Percentiles rank a stretch among this genome's conserved stretches.
These are phyloP conservation scores for Parochlus steinenii DNA, from an alignment of 2,888 invertebrate species.

Conservation along the genomic window DNA sequence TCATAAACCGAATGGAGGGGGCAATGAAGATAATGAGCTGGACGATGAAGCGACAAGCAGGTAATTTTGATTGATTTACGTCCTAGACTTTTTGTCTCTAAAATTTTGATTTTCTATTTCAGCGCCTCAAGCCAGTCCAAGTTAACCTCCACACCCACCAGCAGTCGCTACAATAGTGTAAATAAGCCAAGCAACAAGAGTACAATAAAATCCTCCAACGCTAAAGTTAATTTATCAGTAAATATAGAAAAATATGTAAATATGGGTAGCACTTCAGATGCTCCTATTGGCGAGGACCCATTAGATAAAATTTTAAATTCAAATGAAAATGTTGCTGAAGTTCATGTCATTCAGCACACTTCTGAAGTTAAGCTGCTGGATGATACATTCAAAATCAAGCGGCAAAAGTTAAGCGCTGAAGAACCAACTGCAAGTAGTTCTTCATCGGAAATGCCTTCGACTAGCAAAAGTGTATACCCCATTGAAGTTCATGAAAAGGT, in stretches of 20 bases:
- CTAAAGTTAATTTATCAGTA: conserved; percentile 27
- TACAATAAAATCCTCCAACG: conserved; percentile 21
- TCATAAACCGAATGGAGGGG: conserved; percentile 19
- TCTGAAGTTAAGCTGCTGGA: no score
- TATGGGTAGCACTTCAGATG: conserved; percentile 1
- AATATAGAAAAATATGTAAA: conserved; percentile 10
- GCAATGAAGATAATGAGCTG: conserved; percentile 22
- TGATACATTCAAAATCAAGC: no score
- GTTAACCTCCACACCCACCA: conserved; percentile 24
- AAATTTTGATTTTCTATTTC: no score
- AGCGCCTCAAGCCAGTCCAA: no score
- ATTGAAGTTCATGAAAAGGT: conserved; percentile 3
- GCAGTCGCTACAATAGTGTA: conserved; percentile 26
- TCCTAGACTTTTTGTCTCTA: no score
- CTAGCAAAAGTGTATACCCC: no score
- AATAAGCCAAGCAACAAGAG: conserved; percentile 19
- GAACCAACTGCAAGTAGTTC: no score
- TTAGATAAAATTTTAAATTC: background rate
- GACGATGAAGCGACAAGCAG: conserved; percentile 26
- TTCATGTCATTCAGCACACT: conserved; percentile 2
- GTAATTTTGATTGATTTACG: no score
- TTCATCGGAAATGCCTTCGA: no score
- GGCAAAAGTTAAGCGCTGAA: no score
- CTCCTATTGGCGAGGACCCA: conserved; percentile 5
- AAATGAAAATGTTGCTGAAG: background rate